phyloP scores from a whole-genome alignment of 2,888 invertebrate genomes.

The Dione juno region DNA sequence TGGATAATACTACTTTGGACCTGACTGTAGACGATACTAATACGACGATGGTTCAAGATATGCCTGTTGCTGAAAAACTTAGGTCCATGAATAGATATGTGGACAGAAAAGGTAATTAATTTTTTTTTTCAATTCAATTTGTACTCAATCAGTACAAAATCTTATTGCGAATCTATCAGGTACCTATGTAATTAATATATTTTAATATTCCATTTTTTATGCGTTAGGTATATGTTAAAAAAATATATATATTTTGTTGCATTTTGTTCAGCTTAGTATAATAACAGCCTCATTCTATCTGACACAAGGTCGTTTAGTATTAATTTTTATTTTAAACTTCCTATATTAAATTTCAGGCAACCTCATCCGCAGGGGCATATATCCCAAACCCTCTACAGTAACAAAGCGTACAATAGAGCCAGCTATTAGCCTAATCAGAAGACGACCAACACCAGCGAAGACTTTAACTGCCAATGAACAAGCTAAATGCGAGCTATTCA shows the following conservation, averaged over 20 bases:
- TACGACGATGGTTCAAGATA: constrained; percentile 68
- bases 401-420: constrained; percentile 68
- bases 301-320: too few relatives aligned
- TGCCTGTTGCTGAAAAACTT: constrained; percentile 76
- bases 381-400: constrained; percentile 58
- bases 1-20: constrained; percentile 59
- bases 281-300: too few relatives aligned
- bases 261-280: too few relatives aligned
- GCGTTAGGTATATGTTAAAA: too few relatives aligned
- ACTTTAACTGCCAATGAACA: constrained; percentile 61
- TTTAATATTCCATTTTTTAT: too few relatives aligned
- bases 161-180: too few relatives aligned
- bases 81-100: constrained; percentile 71
- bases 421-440: constrained; percentile 50
- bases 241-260: too few relatives aligned
- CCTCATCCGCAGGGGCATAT: constrained; percentile 68
- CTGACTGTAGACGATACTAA: constrained; percentile 69
- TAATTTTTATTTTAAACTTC: neutral
- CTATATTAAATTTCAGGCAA: constrained; percentile 55
- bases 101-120: constrained; percentile 71
- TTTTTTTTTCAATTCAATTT: neutral
- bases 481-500: constrained; percentile 86
- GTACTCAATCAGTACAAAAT: too few relatives aligned
- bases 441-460: constrained; percentile 62
- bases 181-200: too few relatives aligned